Base-by-base conservation (phyloP, 2,113 vertebrate species). In the Petaurus breviceps region DNA sequence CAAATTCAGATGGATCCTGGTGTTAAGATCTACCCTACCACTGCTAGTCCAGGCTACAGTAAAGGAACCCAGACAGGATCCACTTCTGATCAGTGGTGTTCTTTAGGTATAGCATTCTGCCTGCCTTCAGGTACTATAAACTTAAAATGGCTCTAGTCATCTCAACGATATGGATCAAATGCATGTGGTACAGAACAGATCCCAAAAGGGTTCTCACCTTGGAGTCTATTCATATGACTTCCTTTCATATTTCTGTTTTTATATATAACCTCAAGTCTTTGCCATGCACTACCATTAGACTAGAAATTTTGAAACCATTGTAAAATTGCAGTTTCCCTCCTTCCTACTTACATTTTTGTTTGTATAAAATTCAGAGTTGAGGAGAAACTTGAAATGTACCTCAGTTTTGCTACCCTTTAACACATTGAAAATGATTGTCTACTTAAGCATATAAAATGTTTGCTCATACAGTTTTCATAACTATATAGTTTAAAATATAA, bases 401-500 rank as follows among this genome's bases (percentile, higher is more conserved):
- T 43, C 16, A 84, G 37, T 84, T 84, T 84, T 84, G 43, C 68
- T 84, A 1, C n/a, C 68, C 14, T n/a, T 68, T 37, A 37, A 68
- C 57, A 68, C 14, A n/a, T n/a, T 84, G 68, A 84, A 84, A 84
- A 43, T 84, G 11, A 61, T 28, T 84, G n/a, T 84, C 16, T 43
- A 37, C 61, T 68, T 68, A 84, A 43, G n/a, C 19, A 43, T 43
- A 43, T 84, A 43, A 84, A 22, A 43, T 43, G 16, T 94, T 96
- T 97, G 90, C 77, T 53, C 47, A 93, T 94, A 95, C 95, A 97
- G 37, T 95, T 96, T 97, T 96, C 94, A 94, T 95, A 47, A 92
- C 51, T 95, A n/a, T 68, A 50, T 95, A 94, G 94, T 96, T 95
- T 91, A 95, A 97, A 52, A 91, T 92, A 49, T 52, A 95, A 26